phyloP scores from a whole-genome alignment of 2,113 vertebrate species.

The Phalacrocorax aristotelis region DNA sequence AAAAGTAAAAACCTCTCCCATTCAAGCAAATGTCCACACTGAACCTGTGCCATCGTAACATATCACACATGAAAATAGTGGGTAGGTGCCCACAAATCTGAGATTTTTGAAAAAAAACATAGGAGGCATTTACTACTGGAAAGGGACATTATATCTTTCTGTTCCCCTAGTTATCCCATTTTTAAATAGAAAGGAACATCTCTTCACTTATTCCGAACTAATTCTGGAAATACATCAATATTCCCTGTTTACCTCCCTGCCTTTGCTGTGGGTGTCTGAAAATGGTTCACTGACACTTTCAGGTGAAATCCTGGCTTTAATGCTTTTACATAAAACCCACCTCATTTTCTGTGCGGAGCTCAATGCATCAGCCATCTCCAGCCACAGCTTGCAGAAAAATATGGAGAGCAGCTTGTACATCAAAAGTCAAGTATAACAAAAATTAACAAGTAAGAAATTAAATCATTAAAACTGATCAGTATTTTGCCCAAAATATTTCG shows the following conservation, averaged over 20 bases:
- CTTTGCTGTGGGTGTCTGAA: not conserved
- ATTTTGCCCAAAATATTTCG: constrained; percentile 50
- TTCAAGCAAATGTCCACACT: not conserved
- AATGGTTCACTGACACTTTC: not conserved
- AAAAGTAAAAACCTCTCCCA: not conserved
- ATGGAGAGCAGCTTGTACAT: not conserved
- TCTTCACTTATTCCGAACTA: not conserved
- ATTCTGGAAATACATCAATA: not conserved
- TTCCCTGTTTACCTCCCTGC: not conserved
- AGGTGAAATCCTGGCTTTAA: not conserved
- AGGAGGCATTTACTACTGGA: not conserved
- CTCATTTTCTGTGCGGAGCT: constrained; percentile 2
- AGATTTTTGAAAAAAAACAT: not conserved
- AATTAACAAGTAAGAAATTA: constrained; percentile 47
- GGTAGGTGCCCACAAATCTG: not conserved
- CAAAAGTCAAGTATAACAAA: constrained; percentile 1
- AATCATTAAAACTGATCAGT: constrained; percentile 46
- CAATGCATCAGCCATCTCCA: not conserved
- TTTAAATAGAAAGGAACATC: not conserved
- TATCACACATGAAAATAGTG: not conserved
- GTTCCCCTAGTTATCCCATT: not conserved
- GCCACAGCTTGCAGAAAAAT: not conserved
- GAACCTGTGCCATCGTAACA: not conserved
- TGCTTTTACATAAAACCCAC: not conserved
- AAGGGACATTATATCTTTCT: not conserved